phyloP scores from a whole-genome alignment of 2,113 vertebrate genomes.

The Pelecanoides urinatrix region DNA sequence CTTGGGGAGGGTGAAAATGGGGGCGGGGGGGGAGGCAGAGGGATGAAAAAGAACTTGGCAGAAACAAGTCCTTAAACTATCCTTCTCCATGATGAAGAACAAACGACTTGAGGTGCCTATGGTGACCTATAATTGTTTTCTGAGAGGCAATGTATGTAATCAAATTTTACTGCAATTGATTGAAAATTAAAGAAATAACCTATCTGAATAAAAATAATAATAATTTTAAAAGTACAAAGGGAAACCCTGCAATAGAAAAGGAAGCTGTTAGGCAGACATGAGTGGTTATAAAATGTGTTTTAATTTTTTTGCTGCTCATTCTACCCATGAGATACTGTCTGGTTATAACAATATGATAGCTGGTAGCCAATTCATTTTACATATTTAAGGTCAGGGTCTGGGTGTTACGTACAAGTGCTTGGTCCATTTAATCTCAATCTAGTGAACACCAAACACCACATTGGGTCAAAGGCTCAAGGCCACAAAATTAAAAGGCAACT shows the following conservation, averaged over 20 bases:
- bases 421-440: conserved; percentile 58
- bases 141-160: conserved; percentile 52
- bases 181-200: conserved; percentile 50
- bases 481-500: conserved; percentile 66
- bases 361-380: conserved; percentile 60
- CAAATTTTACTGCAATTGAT: conserved; percentile 58
- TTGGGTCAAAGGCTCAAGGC: conserved; percentile 65
- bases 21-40: background rate
- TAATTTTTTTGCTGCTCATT: conserved; percentile 18
- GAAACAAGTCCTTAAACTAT: conserved; percentile 71
- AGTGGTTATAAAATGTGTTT: background rate
- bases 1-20: conserved; percentile 33
- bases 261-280: conserved; percentile 7
- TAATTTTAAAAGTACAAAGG: background rate
- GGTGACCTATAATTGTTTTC: conserved; percentile 66
- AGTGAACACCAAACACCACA: conserved; percentile 18
- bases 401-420: conserved; percentile 31
- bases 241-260: conserved; percentile 7
- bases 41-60: conserved; percentile 59
- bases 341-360: conserved; percentile 35
- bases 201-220: conserved; percentile 3
- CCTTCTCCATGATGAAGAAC: conserved; percentile 58
- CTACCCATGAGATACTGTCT: conserved; percentile 1
- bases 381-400: conserved; percentile 61
- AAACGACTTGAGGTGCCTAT: conserved; percentile 62